Percentiles rank a stretch among this genome's conserved stretches.
phyloP scores from a whole-genome alignment of 2,888 invertebrate species.

The Entomobrya multifasciata region DNA sequence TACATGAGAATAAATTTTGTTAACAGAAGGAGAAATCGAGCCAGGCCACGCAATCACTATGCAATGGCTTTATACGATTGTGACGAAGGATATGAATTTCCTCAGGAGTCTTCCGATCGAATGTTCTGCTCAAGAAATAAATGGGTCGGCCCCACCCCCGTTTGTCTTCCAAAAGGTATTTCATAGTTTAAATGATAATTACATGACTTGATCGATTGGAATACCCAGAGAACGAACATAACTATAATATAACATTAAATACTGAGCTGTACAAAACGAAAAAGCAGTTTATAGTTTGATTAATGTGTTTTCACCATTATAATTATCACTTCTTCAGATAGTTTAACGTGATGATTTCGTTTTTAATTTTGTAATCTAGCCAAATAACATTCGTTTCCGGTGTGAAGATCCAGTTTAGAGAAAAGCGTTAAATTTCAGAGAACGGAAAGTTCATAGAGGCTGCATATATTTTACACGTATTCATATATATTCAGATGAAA shows the following conservation, averaged over 20 bases:
- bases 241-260: background rate
- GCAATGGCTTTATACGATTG: conserved; percentile 84
- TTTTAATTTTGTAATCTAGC: conserved; percentile 20
- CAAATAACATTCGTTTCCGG: conserved; percentile 13
- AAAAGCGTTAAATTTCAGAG: background rate
- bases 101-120: conserved; percentile 82
- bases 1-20: background rate
- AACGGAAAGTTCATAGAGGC: background rate
- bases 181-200: background rate
- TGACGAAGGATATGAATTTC: conserved; percentile 83
- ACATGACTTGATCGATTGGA: background rate
- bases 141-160: conserved; percentile 84
- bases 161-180: conserved; percentile 81
- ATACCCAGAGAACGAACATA: background rate
- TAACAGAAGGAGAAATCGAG: conserved; percentile 80
- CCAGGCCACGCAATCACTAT: conserved; percentile 82
- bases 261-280: too few relatives aligned
- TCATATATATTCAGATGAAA: background rate
- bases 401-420: conserved; percentile 5
- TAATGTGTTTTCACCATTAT: background rate
- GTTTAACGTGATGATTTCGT: background rate
- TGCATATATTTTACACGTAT: background rate
- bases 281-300: background rate
- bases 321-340: background rate
- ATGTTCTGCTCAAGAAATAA: conserved; percentile 84